phyloP scores from a whole-genome alignment of 2,113 vertebrate genomes.

The Lates calcarifer region DNA sequence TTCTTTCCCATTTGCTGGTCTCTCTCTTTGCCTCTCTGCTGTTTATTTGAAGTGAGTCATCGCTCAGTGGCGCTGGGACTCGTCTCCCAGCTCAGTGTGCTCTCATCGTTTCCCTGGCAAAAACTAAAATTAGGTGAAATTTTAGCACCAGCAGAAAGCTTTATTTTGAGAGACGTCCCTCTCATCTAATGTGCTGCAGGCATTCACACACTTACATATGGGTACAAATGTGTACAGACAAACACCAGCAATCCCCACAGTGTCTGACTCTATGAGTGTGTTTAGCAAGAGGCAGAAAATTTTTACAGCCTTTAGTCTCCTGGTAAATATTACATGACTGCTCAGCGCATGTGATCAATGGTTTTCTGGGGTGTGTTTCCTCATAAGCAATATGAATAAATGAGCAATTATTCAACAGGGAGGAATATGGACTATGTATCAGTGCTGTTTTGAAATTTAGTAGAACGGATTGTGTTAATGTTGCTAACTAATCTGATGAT shows the following conservation, averaged over 20 bases:
- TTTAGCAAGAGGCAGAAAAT: not conserved
- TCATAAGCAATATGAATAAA: not conserved
- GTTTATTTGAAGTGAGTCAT: conserved; percentile 58
- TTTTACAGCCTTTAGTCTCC: conserved; percentile 22
- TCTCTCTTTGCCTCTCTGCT: conserved; percentile 21
- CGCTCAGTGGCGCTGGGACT: conserved; percentile 24
- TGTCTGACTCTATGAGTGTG: conserved; percentile 18
- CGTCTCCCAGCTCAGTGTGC: conserved; percentile 11
- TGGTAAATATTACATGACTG: conserved; percentile 10
- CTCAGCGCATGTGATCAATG: conserved; percentile 1
- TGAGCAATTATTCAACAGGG: not conserved
- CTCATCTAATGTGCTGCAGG: conserved; percentile 43
- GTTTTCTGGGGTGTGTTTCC: not conserved
- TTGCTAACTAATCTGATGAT: not conserved
- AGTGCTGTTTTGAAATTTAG: not conserved
- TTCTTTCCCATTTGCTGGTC: not conserved
- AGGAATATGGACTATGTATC: not conserved
- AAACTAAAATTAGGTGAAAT: conserved; percentile 31
- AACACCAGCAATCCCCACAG: conserved; percentile 31
- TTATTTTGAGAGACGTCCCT: conserved; percentile 48
- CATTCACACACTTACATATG: conserved; percentile 14
- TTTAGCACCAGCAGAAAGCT: conserved; percentile 26
- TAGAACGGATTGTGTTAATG: not conserved
- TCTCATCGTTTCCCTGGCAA: conserved; percentile 21
- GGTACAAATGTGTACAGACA: conserved; percentile 49